A percentile compares a stretch with the other conserved stretches of the same genome.
These are phyloP conservation scores for Eulemur albifrons DNA, from an alignment of 2,797 vertebrate species.

Conservation along the genomic window DNA sequence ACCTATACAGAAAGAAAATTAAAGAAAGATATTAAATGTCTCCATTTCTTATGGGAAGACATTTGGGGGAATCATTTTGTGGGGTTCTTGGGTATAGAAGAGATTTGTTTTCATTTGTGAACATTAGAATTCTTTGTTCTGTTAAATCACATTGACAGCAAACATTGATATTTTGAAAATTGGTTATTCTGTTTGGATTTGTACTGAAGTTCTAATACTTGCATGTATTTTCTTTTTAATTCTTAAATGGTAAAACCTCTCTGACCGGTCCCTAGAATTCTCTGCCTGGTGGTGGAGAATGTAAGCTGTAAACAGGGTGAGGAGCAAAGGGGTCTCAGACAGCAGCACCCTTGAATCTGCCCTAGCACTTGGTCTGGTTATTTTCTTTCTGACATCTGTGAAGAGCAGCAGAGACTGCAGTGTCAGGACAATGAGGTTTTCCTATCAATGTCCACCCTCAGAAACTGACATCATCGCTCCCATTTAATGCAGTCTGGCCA, in stretches of 20 bases:
- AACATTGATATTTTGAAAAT: conserved; percentile 15
- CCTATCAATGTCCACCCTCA: background rate
- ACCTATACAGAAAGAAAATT: background rate
- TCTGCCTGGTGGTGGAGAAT: background rate
- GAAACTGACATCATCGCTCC: background rate
- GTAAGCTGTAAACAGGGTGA: background rate
- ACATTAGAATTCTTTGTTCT: background rate
- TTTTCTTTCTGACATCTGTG: conserved; percentile 36
- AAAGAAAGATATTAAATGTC: background rate
- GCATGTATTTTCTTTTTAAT: background rate
- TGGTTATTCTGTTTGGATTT: background rate
- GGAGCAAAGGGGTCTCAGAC: background rate
- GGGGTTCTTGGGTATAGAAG: background rate
- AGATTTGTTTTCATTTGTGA: conserved; percentile 20
- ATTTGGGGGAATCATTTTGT: background rate
- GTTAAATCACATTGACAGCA: background rate
- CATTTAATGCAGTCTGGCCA: background rate
- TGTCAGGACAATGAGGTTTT: background rate
- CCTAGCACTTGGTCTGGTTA: background rate
- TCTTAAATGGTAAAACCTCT: background rate
- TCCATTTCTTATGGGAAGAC: background rate
- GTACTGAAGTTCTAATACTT: background rate
- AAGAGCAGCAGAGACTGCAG: background rate
- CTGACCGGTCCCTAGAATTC: background rate
- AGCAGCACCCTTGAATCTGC: background rate